Evolutionary conservation across 2,888 invertebrate species (phyloP), one percentile per base, ranked within the genome.

Genomic region (Eupithecia abbreviata): DNA sequence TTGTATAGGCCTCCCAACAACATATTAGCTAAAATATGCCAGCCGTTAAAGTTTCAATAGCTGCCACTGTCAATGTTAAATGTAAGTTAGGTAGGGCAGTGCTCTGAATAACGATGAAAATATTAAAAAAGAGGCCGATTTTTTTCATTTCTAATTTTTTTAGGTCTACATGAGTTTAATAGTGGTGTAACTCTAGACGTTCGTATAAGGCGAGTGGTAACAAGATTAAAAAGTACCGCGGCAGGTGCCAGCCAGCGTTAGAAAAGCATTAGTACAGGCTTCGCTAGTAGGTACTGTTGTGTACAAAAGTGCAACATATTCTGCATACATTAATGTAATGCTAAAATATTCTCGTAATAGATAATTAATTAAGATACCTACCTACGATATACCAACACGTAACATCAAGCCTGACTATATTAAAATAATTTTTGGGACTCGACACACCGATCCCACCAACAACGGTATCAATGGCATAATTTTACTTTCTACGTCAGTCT

Each of bases 191-290:
- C 92, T 90, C 92, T 90, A 93, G 90, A 91, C 91, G 86, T 62
- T 62, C 62, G 62, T 92, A 90, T 90, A 94, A 90, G 93, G 93
- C 87, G 90, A 90, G 90, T 90, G 90, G 92, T 92, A 93, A 94
- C 90, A 90, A 92, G 93, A 94, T 93, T 93, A 93, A 93, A 94
- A 93, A 92, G 89, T 86, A 80, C 88, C 88, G 88, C 88, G 90
- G 89, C 93, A 93, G 93, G 92, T 92, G 93, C 90, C 90, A 88
- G 87, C 85, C 55, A 88, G 90, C 86, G 89, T 92, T 93, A 93
- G 94, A 93, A 91, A 87, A 86, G 88, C 87, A 91, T 92, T 93
- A 93, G 82, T 84, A 83, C 84, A 81, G 85, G 83, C 86, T 85
- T 84, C 82, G 58, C 79, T 77, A 45, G 78, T 30, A 30, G 30